Evolutionary conservation across 2,888 invertebrate genomes (phyloP), one percentile per base, ranked within the genome.

Genomic region (Pristionchus entomophagus): DNA sequence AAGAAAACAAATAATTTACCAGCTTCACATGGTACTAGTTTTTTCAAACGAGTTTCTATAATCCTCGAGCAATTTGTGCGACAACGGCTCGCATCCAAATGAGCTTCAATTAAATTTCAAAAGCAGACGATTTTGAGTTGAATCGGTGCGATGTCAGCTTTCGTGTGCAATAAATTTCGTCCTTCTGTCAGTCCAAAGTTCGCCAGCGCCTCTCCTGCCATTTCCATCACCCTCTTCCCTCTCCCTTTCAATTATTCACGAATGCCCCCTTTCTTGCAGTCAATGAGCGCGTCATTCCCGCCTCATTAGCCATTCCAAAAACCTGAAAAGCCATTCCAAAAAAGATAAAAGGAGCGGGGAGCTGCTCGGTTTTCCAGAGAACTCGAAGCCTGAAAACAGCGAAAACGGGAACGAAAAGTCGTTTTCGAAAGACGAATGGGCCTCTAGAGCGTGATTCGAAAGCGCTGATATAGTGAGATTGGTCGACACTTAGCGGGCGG

Each of bases 201-300:
- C n/a, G n/a, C n/a, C n/a, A n/a, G n/a, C 5, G 22, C 56, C 22
- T 56, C 45, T 22, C 41, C 41, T n/a, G 45, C 41, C 73, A 73
- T 73, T 35, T 32, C 73, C 73, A 69, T 69, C 65, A 35, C 32
- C 73, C 35, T 41, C 8, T 10, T 73, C 12, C 14, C 69, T 32
- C 80, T 45, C 69, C 32, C 80, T 14, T 32, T 49, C 80, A 51
- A 56, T 56, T 80, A 35, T 80, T 56, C 32, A 56, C 56, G 32
- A 35, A 51, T 53, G 41, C 17, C 26, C 41, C 45, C 14, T n/a
- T n/a, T n/a, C n/a, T n/a, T 38, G 19, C 65, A 69, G 65, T 8
- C 73, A 65, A 35, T 17, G 41, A 45, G 73, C n/a, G n/a, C 73
- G 73, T 73, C 73, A 73, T n/a, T n/a, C 41, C n/a, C 69, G 32